phyloP scores from a whole-genome alignment of 2,113 vertebrate species.

The Balaeniceps rex region DNA sequence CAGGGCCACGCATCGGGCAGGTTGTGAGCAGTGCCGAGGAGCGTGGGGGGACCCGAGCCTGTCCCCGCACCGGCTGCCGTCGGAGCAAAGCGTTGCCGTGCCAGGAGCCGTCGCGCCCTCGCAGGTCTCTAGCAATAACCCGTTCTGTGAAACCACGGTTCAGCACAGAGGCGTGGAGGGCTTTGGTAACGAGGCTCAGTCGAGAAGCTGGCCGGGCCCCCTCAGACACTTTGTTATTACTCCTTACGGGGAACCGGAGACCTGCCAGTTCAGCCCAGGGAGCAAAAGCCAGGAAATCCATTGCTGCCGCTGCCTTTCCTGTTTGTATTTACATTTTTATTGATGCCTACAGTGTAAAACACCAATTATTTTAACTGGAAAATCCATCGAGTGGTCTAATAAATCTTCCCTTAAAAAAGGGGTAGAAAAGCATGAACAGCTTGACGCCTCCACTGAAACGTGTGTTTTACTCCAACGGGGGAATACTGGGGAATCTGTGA shows the following conservation, averaged over 20 bases:
- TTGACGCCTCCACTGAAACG: neutral
- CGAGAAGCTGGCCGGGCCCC: neutral
- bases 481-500: neutral
- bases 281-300: neutral
- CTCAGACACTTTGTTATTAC: fast-evolving
- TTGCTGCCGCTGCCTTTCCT: neutral
- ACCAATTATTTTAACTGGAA: slow-evolving; percentile 41
- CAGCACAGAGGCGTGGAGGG: neutral
- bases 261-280: neutral
- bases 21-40: neutral
- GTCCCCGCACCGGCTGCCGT: fast-evolving
- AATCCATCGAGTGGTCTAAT: neutral
- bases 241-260: neutral
- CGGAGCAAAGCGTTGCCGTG: fast-evolving
- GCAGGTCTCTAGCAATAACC: neutral
- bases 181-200: neutral
- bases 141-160: too few species aligned
- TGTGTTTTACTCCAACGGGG: neutral
- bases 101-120: neutral
- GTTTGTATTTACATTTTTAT: slow-evolving; percentile 21
- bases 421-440: neutral
- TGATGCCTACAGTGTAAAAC: neutral
- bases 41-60: fast-evolving
- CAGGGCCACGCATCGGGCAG: fast-evolving
- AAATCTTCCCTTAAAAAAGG: neutral